Base-by-base conservation (phyloP, 2,113 vertebrate genomes). In the Girardinichthys multiradiatus region DNA sequence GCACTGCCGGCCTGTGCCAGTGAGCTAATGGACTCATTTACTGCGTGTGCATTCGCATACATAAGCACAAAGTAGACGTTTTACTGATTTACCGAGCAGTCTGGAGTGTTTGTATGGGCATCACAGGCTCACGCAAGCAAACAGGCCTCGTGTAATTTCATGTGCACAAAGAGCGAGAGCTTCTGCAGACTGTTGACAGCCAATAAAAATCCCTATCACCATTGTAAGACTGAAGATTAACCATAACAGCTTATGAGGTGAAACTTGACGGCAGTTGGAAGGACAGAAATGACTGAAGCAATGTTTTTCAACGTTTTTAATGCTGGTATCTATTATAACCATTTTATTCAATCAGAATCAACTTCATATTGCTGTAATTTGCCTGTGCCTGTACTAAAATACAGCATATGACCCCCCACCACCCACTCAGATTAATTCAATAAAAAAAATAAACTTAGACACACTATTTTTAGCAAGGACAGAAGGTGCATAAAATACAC, bases 71-170 rank as follows among this genome's bases (percentile, higher is more conserved):
- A 30, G 70, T 74, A 76, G 83, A 86, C 81, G 78, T 80, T 79
- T 60, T 59, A 72, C 77, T 82, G 73, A 90, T 91, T 90, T 87
- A 83, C 81, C 57, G 1, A 86, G 80, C 58, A 54, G 86, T 84
- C 89, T 26, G 68, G 82, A 86, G 86, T 85, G 88, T 90, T 90
- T 90, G 89, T 90, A 92, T 92, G 81, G 83, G 84, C 81, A 81
- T 78, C 71, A 62, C 84, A 65, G 76, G 87, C 87, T 68, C 86
- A 88, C 82, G 69, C 62, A 73, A 74, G 80, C 80, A 83, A 89
- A 88, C 86, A 85, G 76, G 29, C 73, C 51, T 64, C 60, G 37
- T 64, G 84, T 86, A 76, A 86, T 89, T 85, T 85, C 85, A 86
- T 76, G 79, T 72, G 77, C 84, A 68, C 87, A 80, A 82, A 89